Evolutionary conservation across 2,888 invertebrate genomes (phyloP), one percentile per base, ranked within the genome.

Genomic region (Epinotia brunnichana): DNA sequence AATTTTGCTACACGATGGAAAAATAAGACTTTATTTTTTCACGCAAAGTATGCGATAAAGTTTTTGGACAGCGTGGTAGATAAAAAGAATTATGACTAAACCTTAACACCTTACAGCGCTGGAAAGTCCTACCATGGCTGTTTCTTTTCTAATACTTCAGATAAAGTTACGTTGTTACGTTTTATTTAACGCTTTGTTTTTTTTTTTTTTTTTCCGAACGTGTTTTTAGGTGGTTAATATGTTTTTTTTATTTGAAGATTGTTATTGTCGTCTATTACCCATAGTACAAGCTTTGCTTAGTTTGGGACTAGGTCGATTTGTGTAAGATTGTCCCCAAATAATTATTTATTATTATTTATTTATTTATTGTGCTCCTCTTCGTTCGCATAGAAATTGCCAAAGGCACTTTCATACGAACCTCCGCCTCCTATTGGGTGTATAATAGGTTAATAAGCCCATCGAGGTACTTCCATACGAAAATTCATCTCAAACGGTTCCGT

Each of bases 81-180:
- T 73, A 73, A 73, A 73, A 68, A 73, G 68, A 73, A 73, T 73
- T 68, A 73, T 73, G 68, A 68, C 72, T 63, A 57, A 63, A 68
- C 72, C 72, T 73, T 48, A 62, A 21, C 54, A 67, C 54, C 35
- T 68, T 68, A 61, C 35, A 48, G 62, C 61, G 19, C 24, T 13
- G 35, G 29, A 35, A 39, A 48, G 48, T 24, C 24, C 9, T n/a
- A 44, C 19, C 29, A 24, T n/a, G 53, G 39, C 29, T 41, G 13
- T 44, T 66, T 15, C 41, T 15, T 57, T 24, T 4, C 29, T 60
- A 59, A 59, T n/a, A 39, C 57, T n/a, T 10, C 17, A 59, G 17
- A 70, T 59, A 64, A 64, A 70, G 56, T 17, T n/a, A 54, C 17
- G 59, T 59, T 53, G 1, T 54, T 39, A 21, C 24, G 13, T 19